A percentile compares a stretch with the other conserved stretches of the same genome.
Evolutionary conservation across 2,888 invertebrate species (phyloP).

Genomic region (Brenthis daphne): DNA sequence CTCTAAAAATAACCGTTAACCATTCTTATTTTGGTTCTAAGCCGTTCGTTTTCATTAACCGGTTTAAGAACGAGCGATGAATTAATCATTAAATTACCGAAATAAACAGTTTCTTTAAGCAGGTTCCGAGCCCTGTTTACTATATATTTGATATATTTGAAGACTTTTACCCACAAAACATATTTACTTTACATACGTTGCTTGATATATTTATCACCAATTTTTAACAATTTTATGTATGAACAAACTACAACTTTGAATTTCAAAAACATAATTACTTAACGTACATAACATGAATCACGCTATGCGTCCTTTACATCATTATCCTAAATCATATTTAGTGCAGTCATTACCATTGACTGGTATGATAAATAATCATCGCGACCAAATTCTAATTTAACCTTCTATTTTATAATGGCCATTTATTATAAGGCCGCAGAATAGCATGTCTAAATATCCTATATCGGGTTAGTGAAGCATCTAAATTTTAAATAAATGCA

Average conservation of each 20-base stretch:
- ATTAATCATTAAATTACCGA: no score
- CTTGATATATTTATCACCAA: no score
- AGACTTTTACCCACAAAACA: no score
- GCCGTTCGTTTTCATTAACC: no score
- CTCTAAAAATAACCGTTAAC: no score
- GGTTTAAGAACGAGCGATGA: no score
- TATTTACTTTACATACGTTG: no score
- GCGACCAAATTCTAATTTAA: slow-evolving; percentile 46
- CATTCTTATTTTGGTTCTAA: no score
- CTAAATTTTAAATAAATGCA: slow-evolving; percentile 7
- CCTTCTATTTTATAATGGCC: slow-evolving; percentile 41
- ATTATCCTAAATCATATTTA: slow-evolving; percentile 69
- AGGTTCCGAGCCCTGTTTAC: no score
- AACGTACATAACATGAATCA: slow-evolving; percentile 38
- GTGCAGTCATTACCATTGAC: slow-evolving; percentile 69
- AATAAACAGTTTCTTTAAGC: no score
- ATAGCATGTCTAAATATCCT: slow-evolving; percentile 22
- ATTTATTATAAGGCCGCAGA: slow-evolving; percentile 33
- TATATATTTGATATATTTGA: no score
- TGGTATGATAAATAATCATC: slow-evolving; percentile 60
- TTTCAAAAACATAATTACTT: slow-evolving; percentile 17
- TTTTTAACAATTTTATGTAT: no score
- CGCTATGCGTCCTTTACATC: slow-evolving; percentile 54
- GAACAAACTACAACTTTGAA: background rate
- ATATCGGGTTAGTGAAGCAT: slow-evolving; percentile 14